phyloP scores from a whole-genome alignment of 2,113 vertebrate species.

The Pterocles burchelli region DNA sequence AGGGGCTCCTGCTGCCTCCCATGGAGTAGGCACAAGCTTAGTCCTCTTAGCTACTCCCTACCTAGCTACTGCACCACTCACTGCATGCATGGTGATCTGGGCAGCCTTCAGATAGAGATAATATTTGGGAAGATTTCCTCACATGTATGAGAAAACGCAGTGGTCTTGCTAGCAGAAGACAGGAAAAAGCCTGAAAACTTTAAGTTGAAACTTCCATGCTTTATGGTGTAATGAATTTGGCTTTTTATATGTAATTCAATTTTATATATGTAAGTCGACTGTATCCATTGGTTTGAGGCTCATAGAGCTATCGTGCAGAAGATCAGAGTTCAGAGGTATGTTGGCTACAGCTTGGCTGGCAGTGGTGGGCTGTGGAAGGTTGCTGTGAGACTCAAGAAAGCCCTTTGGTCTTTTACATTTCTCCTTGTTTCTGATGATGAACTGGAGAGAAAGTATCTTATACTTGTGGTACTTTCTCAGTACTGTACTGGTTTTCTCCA shows the following conservation, averaged over 20 bases:
- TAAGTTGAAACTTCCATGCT: background rate
- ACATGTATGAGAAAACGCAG: background rate
- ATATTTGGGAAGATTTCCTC: background rate
- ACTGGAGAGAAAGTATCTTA: background rate
- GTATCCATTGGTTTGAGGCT: background rate
- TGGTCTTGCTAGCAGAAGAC: background rate
- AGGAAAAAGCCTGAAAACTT: background rate
- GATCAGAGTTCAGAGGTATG: background rate
- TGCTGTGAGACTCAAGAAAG: background rate
- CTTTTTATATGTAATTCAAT: slow-evolving; percentile 7
- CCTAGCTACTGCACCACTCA: background rate
- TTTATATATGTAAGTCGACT: background rate
- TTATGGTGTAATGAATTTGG: background rate
- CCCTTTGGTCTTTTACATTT: background rate
- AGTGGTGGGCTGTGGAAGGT: background rate
- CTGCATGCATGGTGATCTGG: background rate
- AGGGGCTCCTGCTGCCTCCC: background rate
- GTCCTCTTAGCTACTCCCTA: background rate
- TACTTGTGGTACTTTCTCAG: background rate
- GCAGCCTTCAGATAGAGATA: background rate
- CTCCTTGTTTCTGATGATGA: background rate
- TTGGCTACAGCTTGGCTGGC: background rate
- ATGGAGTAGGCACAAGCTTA: background rate
- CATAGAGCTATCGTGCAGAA: background rate
- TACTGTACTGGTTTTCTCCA: background rate